phyloP scores from a whole-genome alignment of 2,113 vertebrate species.

The Amia ocellicauda region DNA sequence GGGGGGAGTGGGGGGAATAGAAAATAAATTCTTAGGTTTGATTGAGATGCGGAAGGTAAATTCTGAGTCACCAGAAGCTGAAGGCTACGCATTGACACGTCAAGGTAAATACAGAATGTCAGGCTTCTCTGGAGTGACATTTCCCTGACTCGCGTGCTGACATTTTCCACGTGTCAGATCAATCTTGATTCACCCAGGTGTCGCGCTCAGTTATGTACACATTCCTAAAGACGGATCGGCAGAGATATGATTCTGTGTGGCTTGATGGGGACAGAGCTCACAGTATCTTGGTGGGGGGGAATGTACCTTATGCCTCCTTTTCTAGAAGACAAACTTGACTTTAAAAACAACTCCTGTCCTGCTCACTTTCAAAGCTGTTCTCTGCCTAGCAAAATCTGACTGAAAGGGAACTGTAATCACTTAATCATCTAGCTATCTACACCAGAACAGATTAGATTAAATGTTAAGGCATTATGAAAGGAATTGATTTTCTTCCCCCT shows the following conservation, averaged over 20 bases:
- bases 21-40: constrained; percentile 2
- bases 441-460: too few relatives aligned
- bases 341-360: too few relatives aligned
- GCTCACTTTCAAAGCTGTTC: too few relatives aligned
- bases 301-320: too few relatives aligned
- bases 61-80: neutral
- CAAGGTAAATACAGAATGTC: constrained; percentile 9
- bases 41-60: constrained; percentile 9
- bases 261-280: constrained; percentile 1
- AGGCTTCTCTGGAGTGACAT: constrained; percentile 54
- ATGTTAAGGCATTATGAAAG: too few relatives aligned
- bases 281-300: too few relatives aligned
- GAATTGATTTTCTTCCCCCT: too few relatives aligned
- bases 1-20: constrained; percentile 33
- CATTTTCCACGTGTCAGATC: constrained; percentile 73
- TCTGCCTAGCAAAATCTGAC: too few relatives aligned
- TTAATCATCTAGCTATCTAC: too few relatives aligned
- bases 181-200: constrained; percentile 65
- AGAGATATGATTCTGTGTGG: constrained; percentile 29
- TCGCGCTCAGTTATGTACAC: constrained; percentile 62
- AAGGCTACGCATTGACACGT: constrained; percentile 14
- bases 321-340: too few relatives aligned
- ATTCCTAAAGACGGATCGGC: constrained; percentile 46
- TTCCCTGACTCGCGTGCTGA: constrained; percentile 60
- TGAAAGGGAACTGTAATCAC: too few relatives aligned